A percentile compares a stretch with the other conserved stretches of the same genome.
phyloP scores from a whole-genome alignment of 2,113 vertebrate species.

The Paramormyrops kingsleyae region DNA sequence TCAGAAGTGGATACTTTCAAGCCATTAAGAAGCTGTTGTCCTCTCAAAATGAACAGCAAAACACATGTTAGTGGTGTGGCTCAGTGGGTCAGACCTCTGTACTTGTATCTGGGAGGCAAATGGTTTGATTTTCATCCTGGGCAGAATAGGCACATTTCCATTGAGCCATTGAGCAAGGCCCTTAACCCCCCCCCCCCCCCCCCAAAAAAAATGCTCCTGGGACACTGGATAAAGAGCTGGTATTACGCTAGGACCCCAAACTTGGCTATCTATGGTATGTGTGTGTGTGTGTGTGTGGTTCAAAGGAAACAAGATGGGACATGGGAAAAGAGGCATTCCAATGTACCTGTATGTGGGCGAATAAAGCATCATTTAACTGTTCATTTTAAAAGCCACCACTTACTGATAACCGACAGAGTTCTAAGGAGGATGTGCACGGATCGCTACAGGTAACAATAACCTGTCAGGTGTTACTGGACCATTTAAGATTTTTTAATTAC shows the following conservation, averaged over 20 bases:
- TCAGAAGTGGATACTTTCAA: not conserved
- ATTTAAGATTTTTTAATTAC: not conserved
- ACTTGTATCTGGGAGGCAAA: not conserved
- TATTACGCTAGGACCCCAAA: not conserved
- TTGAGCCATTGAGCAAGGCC: not conserved
- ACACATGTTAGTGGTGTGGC: not conserved
- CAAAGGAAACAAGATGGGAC: not conserved
- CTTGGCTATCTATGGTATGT: not conserved
- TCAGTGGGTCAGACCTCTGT: not conserved
- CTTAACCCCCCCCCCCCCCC: not conserved
- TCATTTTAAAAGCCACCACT: not conserved
- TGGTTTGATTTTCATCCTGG: not conserved
- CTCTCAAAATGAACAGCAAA: not conserved
- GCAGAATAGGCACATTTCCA: not conserved
- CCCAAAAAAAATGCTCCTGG: not conserved
- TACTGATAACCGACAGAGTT: not conserved
- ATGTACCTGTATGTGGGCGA: not conserved
- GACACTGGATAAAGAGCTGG: not conserved
- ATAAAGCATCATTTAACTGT: not conserved
- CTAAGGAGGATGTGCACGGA: not conserved
- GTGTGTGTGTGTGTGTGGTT: not conserved
- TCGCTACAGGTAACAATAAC: not conserved
- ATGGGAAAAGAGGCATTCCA: constrained; percentile 27
- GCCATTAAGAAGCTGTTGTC: not conserved
- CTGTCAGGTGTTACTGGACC: not conserved